These are phyloP conservation scores for Leontocebus nigricollis DNA, from an alignment of 2,797 vertebrate genomes.

Conservation along the genomic window DNA sequence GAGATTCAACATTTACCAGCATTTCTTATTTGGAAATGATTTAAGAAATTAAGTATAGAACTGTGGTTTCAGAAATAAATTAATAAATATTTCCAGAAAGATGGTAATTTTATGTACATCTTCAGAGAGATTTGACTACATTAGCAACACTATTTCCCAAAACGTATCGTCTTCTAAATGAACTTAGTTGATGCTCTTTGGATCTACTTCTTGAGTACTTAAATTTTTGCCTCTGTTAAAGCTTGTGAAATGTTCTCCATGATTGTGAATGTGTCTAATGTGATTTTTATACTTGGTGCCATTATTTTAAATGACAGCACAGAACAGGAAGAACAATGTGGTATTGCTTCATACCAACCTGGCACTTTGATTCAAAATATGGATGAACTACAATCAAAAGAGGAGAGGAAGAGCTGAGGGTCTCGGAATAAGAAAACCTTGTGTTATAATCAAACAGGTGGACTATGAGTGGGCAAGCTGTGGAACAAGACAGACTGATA, in stretches of 20 bases:
- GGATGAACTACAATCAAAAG: neutral
- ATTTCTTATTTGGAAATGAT: slow-evolving; percentile 51
- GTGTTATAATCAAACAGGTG: neutral
- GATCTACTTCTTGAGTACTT: slow-evolving; percentile 38
- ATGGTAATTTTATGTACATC: slow-evolving; percentile 67
- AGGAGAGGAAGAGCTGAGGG: neutral
- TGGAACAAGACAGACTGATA: neutral
- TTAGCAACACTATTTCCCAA: slow-evolving; percentile 55
- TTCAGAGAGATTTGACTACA: slow-evolving; percentile 61
- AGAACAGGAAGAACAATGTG: neutral
- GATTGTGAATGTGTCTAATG: slow-evolving; percentile 52
- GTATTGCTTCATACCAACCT: neutral
- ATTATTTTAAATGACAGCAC: slow-evolving; percentile 55
- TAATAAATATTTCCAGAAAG: slow-evolving; percentile 71
- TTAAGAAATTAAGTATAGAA: slow-evolving; percentile 61
- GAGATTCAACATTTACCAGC: slow-evolving; percentile 29
- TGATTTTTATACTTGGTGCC: slow-evolving; percentile 63
- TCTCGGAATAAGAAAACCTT: neutral
- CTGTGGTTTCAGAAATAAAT: slow-evolving; percentile 59
- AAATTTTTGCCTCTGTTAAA: neutral
- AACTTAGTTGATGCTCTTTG: slow-evolving; percentile 61
- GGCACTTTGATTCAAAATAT: neutral
- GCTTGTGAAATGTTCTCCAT: slow-evolving; percentile 59
- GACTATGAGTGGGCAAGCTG: neutral
- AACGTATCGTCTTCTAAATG: slow-evolving; percentile 69